Base-by-base conservation (phyloP, 2,113 vertebrate species). In the Zosterops borbonicus region DNA sequence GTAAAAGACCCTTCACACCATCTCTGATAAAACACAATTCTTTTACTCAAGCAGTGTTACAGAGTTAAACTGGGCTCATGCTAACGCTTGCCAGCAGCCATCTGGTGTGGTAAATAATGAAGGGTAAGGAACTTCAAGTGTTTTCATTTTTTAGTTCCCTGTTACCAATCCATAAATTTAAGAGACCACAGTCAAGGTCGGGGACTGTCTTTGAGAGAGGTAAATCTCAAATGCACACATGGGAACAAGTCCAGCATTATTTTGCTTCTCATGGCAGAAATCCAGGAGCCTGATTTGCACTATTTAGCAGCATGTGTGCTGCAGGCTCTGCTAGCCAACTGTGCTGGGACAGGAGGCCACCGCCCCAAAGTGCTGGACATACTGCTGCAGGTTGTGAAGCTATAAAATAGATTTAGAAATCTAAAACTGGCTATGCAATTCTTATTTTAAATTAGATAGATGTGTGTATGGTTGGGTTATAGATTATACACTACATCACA, bases 71-170 rank as follows among this genome's bases (percentile, higher is more conserved):
- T 20, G 56, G 52, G 33, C 68, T 90, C 80, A 71, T 94, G 47
- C 58, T 92, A 56, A 46, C 80, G 58, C 27, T 78, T 86, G 56
- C 65, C 79, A 94, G 60, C 79, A 88, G 71, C 44, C 52, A 31
- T 81, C 33, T 92, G 89, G 16, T 70, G 53, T 31, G 58, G 37
- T 78, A 70, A 86, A 67, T 80, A 44, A 44, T 12, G 31, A 78
- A 71, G 62, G 53, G 18, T 58, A 53, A 94, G 46, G 65, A 96
- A 62, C 62, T 95, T 96, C 20, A 71, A 93, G 62, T 75, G 49
- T 87, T 94, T 95, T 84, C 56, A 87, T 94, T 94, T 79, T 88
- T 91, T 76, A 35, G 65, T 71, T 94, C 89, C n/a, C 55, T 88
- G 31, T 94, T 88, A 92, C 83, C 75, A 76, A 55, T 67, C 73